Evolutionary conservation across 2,888 invertebrate species (phyloP), one percentile per base, ranked within the genome.

Genomic region (Eurytoma californica): DNA sequence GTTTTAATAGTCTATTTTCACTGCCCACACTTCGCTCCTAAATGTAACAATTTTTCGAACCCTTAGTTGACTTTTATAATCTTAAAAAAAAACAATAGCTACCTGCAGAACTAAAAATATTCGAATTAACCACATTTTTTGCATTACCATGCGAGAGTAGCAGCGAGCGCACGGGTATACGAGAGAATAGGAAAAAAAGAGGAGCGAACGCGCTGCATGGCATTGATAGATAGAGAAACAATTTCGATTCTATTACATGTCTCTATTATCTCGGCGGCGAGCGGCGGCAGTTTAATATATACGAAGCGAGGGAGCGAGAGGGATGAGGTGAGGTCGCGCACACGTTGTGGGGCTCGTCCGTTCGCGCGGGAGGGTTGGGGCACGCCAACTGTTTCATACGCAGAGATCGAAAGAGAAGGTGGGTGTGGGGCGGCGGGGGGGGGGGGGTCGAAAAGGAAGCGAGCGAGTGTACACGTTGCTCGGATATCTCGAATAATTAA

Each of bases 141-240:
- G 30, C 30, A 30, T 30, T 30, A 30, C 4, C 3, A 30, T 3
- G 14, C 0, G 69, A 18, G 39, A 58, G 28, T 30, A 30, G 30
- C 30, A 39, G n/a, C n/a, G 13, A 12, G 58, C 18, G 20, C 12
- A 16, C 3, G 3, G 60, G 0, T 60, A 3, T 5, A 20, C 3
- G 57, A 47, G 28, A 4, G 67, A 14, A 70, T 58, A 68, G 14
- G 18, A 51, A 39, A 47, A 51, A 30, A 47, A 47, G 20, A 51
- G 16, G 24, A 4, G 49, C 9, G 68, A 80, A 78, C 82, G 83
- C 83, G 76, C 74, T 84, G 86, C 84, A 85, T 86, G 87, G 86
- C 86, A 90, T 88, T 88, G 87, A 88, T 88, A 89, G 88, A 89
- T 89, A 89, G 87, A 88, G 88, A 88, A 89, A 88, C 88, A 90